Percentiles rank a stretch among this genome's conserved stretches.
Conservation (phyloP, 2,888 invertebrate genomes). For the Drosophila quinaria region DNA sequence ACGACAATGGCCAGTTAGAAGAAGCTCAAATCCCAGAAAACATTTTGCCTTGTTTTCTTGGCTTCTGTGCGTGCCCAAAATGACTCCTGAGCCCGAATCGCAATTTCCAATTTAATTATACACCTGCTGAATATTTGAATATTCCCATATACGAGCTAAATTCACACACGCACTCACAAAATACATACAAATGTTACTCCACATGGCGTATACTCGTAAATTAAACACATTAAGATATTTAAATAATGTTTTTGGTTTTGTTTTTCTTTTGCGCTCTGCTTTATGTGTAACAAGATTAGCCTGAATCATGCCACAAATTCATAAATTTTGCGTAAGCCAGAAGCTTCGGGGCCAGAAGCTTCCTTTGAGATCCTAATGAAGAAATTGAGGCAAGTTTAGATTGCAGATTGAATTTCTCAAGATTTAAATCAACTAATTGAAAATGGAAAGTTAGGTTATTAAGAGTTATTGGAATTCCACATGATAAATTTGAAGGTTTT, state of each 20-base stretch:
- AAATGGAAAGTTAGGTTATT: neutral
- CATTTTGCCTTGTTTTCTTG: constrained; percentile 39
- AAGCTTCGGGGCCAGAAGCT: constrained; percentile 18
- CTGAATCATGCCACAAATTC: constrained; percentile 73
- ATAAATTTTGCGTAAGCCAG: constrained; percentile 67
- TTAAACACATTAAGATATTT: constrained; percentile 79
- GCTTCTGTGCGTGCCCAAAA: constrained; percentile 58
- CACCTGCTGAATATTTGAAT: constrained; percentile 75
- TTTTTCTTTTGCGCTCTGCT: too few species aligned
- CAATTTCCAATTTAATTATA: constrained; percentile 77
- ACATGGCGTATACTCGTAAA: constrained; percentile 75
- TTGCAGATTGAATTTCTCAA: constrained; percentile 11
- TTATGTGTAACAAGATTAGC: constrained; percentile 73
- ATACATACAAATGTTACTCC: constrained; percentile 28
- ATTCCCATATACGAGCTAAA: constrained; percentile 41
- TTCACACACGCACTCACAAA: constrained; percentile 12
- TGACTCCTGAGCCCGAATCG: constrained; percentile 33
- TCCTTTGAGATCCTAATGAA: constrained; percentile 47
- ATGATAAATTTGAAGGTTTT: neutral
- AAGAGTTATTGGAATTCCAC: neutral
- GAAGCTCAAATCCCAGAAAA: constrained; percentile 48
- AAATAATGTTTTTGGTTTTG: constrained; percentile 69
- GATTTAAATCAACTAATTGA: neutral
- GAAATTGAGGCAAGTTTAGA: constrained; percentile 33
- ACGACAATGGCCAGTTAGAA: constrained; percentile 15